A percentile compares a stretch with the other conserved stretches of the same genome.
Conservation (phyloP, 2,888 invertebrate genomes). For the Epistrophella euchroma region DNA sequence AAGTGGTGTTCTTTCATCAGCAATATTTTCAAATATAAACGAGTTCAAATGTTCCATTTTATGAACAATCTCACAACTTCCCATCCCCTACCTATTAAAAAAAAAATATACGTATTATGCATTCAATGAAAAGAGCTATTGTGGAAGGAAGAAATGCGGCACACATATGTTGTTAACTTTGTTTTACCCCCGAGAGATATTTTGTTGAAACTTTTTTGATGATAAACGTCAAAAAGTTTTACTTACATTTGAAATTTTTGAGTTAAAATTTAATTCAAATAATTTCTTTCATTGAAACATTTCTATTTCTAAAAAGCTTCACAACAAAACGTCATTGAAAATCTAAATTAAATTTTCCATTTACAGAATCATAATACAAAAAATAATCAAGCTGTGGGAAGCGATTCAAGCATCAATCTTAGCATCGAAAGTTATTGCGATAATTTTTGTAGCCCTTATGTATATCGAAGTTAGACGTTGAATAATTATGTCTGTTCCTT, state of each 20-base stretch:
- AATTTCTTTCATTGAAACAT: background rate
- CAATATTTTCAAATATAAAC: background rate
- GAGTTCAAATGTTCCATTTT: background rate
- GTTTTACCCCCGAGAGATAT: background rate
- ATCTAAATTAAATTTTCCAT: background rate
- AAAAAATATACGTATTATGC: no score
- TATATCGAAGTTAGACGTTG: no score
- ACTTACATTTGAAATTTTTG: background rate
- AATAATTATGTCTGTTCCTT: no score
- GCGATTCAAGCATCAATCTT: no score
- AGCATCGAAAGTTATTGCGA: no score
- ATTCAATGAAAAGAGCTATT: background rate
- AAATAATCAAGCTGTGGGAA: no score
- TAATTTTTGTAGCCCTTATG: no score
- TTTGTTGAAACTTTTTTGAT: background rate
- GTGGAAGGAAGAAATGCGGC: background rate
- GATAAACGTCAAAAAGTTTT: background rate
- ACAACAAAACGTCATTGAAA: background rate
- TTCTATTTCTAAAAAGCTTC: background rate
- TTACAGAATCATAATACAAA: background rate
- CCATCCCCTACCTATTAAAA: background rate
- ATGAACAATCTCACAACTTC: background rate
- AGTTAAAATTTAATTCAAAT: background rate
- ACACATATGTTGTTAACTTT: background rate
- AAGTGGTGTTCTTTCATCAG: background rate